phyloP scores from a whole-genome alignment of 1,140 invertebrate genomes.

The Apis mellifera region DNA sequence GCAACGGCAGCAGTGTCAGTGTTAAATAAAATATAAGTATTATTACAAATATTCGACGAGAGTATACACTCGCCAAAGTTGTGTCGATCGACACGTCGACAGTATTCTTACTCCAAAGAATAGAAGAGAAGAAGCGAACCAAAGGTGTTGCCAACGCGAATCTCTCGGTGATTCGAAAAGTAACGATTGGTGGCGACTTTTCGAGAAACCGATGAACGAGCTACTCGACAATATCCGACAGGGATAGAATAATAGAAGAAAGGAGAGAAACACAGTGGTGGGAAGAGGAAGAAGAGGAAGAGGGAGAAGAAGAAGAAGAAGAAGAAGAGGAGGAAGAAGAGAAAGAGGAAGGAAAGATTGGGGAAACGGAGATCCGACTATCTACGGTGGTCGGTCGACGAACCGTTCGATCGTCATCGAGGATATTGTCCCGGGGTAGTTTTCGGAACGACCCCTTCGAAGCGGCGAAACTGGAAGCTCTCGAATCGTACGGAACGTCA shows the following conservation, averaged over 20 bases:
- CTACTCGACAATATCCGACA: too few species aligned
- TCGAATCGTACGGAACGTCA: conserved; percentile 71
- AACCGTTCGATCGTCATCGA: conserved; percentile 58
- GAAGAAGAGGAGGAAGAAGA: background rate
- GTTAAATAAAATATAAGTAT: too few species aligned
- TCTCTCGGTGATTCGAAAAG: background rate
- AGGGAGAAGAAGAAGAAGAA: background rate
- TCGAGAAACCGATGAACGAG: too few species aligned
- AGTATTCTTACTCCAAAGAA: conserved; percentile 52
- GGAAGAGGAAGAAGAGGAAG: background rate
- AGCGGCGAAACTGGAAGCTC: conserved; percentile 60
- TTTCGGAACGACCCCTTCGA: conserved; percentile 61
- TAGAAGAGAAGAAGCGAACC: background rate
- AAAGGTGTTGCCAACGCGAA: background rate
- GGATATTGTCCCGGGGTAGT: conserved; percentile 60
- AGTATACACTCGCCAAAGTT: background rate
- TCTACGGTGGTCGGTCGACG: conserved; percentile 32
- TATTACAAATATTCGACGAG: background rate
- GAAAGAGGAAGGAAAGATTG: background rate
- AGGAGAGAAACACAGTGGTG: background rate
- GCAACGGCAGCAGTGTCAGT: conserved; percentile 28
- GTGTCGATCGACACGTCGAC: conserved; percentile 5
- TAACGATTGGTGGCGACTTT: too few species aligned
- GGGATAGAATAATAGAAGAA: background rate
- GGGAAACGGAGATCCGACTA: background rate